Conservation (phyloP, 2,888 invertebrate genomes). For the Argyresthia goedartella region DNA sequence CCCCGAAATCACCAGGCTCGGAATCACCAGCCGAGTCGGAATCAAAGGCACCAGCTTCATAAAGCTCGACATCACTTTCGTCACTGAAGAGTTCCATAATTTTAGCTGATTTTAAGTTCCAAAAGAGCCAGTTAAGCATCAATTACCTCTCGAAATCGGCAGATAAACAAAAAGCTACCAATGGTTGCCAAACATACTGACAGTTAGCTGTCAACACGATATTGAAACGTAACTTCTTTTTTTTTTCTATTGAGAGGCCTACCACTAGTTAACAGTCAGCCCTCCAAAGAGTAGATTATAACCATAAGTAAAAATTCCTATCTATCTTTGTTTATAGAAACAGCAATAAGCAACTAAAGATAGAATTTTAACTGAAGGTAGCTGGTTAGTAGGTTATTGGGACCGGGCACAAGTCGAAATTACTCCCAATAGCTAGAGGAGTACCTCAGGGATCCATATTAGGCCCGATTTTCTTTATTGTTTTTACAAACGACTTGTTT, state of each 20-base stretch:
- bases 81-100: conserved; percentile 2
- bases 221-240: not conserved
- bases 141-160: conserved; percentile 1
- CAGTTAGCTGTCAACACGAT: conserved; percentile 2
- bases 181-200: conserved; percentile 1
- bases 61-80: conserved; percentile 1
- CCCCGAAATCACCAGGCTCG: not conserved
- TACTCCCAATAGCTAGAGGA: no score
- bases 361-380: not conserved
- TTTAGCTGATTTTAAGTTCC: not conserved
- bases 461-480: no score
- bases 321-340: conserved; percentile 2
- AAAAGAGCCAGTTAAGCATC: not conserved
- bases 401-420: not conserved
- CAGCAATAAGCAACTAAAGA: not conserved
- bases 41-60: not conserved
- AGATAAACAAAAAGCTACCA: conserved; percentile 1
- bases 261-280: not conserved
- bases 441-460: no score
- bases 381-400: not conserved
- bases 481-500: no score
- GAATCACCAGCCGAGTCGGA: not conserved
- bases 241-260: not conserved
- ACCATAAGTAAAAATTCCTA: not conserved
- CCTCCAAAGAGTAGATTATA: not conserved